phyloP scores from a whole-genome alignment of 2,888 invertebrate species.

The Epinotia demarniana region DNA sequence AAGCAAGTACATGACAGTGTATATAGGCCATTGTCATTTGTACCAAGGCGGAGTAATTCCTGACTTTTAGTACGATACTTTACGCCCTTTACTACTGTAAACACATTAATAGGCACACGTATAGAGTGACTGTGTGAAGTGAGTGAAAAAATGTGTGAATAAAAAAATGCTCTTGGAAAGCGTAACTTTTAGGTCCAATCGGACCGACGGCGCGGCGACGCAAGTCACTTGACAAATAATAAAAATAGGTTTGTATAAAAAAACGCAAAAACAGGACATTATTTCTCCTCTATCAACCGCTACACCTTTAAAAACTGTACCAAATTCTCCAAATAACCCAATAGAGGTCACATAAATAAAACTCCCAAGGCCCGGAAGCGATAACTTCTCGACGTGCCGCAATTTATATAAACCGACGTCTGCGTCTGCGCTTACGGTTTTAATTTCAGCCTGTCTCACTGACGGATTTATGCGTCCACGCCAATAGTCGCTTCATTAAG shows the following conservation, averaged over 20 bases:
- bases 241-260: background rate
- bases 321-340: conserved; percentile 9
- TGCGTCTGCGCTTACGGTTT: conserved; percentile 24
- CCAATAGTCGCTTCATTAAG: conserved; percentile 19
- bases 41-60: too few species aligned
- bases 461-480: conserved; percentile 12
- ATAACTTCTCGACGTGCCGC: conserved; percentile 31
- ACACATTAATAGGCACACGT: too few species aligned
- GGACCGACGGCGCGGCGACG: too few species aligned
- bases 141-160: too few species aligned
- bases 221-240: background rate
- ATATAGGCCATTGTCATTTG: too few species aligned
- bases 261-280: background rate
- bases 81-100: too few species aligned
- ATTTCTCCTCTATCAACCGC: background rate
- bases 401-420: conserved; percentile 23
- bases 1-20: too few species aligned
- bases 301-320: conserved; percentile 1
- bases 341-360: conserved; percentile 35
- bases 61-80: too few species aligned
- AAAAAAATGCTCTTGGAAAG: background rate
- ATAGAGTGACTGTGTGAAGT: too few species aligned
- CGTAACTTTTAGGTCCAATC: too few species aligned
- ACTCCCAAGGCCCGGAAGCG: conserved; percentile 21
- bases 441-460: conserved; percentile 23